phyloP scores from a whole-genome alignment of 2,113 vertebrate genomes.

The Rhynchopsitta pachyrhyncha region DNA sequence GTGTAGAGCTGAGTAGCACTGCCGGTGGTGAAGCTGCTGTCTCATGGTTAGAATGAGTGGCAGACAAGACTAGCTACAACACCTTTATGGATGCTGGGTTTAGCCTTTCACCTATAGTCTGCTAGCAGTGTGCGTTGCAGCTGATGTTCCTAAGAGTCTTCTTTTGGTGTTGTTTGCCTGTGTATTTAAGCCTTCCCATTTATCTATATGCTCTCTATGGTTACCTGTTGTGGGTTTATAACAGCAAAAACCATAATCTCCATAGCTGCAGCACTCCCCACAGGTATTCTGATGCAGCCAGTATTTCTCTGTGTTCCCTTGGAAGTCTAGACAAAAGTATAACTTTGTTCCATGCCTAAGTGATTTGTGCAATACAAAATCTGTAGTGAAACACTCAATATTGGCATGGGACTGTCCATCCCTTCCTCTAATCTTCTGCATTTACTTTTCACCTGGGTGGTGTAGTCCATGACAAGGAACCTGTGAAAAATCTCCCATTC shows the following conservation, averaged over 20 bases:
- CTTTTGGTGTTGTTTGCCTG: no score
- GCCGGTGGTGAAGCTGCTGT: background rate
- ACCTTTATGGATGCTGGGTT: background rate
- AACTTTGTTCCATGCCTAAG: background rate
- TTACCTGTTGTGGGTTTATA: background rate
- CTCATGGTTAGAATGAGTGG: accelerated
- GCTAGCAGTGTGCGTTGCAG: no score
- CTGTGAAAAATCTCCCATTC: background rate
- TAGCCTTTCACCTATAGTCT: background rate
- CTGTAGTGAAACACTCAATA: background rate
- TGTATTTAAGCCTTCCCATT: background rate
- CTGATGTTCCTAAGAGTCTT: background rate
- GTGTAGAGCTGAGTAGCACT: background rate
- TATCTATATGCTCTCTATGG: background rate
- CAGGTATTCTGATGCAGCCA: background rate
- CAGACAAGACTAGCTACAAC: accelerated
- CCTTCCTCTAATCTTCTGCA: background rate
- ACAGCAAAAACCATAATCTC: background rate
- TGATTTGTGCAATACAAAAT: background rate
- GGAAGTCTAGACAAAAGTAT: background rate
- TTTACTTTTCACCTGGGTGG: background rate
- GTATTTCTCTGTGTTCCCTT: background rate
- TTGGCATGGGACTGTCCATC: background rate
- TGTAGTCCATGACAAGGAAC: background rate
- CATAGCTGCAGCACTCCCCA: background rate